Percentiles rank a stretch among this genome's conserved stretches.
Conservation (phyloP, 2,113 vertebrate genomes). For the Corydoras maculifer region DNA sequence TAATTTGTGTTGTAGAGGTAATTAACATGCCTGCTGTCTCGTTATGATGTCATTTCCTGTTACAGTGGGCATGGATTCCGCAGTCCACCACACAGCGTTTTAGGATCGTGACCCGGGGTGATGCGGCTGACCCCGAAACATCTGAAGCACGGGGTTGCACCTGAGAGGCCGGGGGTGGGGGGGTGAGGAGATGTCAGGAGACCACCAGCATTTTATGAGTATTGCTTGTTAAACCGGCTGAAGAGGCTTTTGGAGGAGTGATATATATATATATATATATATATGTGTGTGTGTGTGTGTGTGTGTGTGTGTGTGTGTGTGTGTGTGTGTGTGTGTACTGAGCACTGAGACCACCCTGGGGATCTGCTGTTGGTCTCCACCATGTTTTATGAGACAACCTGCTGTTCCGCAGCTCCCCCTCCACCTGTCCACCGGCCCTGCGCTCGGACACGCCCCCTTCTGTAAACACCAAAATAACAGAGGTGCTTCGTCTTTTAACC, state of each 20-base stretch:
- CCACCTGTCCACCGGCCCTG: slow-evolving; percentile 2
- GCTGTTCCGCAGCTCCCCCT: slow-evolving; percentile 13
- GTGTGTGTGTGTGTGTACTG: slow-evolving; percentile 16
- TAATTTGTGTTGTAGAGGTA: too few relatives aligned
- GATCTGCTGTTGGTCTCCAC: slow-evolving; percentile 37
- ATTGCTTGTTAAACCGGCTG: slow-evolving; percentile 20
- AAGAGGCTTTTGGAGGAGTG: slow-evolving; percentile 5
- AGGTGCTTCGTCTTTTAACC: too few relatives aligned
- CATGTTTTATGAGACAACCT: slow-evolving; percentile 53
- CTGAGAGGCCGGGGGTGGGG: slow-evolving; percentile 1
- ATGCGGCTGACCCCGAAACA: neutral
- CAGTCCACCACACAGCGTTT: neutral
- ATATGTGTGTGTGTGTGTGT: slow-evolving; percentile 24
- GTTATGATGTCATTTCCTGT: too few relatives aligned
- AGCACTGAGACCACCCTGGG: slow-evolving; percentile 58
- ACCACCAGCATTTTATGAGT: slow-evolving; percentile 41
- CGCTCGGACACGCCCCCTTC: too few relatives aligned
- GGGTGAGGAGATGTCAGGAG: slow-evolving; percentile 6
- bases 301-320: slow-evolving; percentile 21
- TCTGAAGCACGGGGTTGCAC: slow-evolving; percentile 6
- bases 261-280: slow-evolving; percentile 5
- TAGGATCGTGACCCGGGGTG: neutral
- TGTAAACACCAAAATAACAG: too few relatives aligned
- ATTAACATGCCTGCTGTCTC: too few relatives aligned
- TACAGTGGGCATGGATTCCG: too few relatives aligned